Evolutionary conservation across 2,797 vertebrate genomes (phyloP), one percentile per base, ranked within the genome.

Genomic region (Tympanoctomys barrerae): DNA sequence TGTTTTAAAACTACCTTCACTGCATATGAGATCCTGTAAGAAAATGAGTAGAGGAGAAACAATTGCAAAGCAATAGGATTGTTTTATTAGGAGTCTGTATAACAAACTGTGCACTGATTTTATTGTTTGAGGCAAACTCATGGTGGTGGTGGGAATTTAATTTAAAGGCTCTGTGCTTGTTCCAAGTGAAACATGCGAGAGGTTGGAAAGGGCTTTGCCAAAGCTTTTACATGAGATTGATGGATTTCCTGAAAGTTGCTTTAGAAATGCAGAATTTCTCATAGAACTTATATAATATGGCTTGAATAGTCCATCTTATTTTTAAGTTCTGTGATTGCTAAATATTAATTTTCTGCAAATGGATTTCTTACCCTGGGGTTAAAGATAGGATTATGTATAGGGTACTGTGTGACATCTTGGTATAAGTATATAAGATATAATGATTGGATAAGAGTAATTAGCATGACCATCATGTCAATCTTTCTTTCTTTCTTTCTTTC

Each of bases 201-300:
- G 7, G 14, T 86, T 61, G 24, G 54, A 31, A 89, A 92, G 8
- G 86, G 26, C 57, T 83, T 96, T 92, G 68, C 80, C 62, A 49
- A 73, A 73, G 49, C 42, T 87, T 93, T 75, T 28, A 46, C 14
- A 66, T 14, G 24, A 91, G 89, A 70, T 66, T 75, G 33, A 62
- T 33, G 26, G 71, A 64, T 87, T 90, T 91, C 94, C 71, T 62
- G 19, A 70, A 89, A n/a, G 31, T 91, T 82, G 36, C 28, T 61
- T 90, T 88, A 77, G 80, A 90, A 86, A 89, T 59, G 18, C 54
- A 93, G 49, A 92, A 52, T 90, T 95, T 96, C 68, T 95, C 82
- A 59, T 2, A 87, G 87, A 84, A 64, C 31, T 61, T 78, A 28
- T 2, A 0, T 81, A 77, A 57, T 46, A 36, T 5, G 57, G 54